Evolutionary conservation across 2,113 vertebrate genomes (phyloP), one percentile per base, ranked within the genome.

Genomic region (Paraplagusia blochii): DNA sequence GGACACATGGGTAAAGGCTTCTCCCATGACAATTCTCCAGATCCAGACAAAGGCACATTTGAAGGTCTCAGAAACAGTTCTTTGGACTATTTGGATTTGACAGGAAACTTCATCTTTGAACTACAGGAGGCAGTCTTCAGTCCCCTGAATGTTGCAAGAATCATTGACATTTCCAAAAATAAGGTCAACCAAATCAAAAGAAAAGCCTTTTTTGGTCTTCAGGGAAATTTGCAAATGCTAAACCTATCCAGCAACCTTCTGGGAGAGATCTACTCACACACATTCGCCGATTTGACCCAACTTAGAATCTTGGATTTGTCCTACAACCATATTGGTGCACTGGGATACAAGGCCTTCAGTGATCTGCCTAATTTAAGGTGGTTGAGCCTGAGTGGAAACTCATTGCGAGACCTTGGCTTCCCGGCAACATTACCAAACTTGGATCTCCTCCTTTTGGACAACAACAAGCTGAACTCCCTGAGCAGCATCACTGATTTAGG

Each of bases 171-270:
- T 7, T 85, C 85, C 48, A 4, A 22, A 35, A 98, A 95, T 76
- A 90, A 87, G 63, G 90, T 95, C 63, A 95, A 94, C 75, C 63
- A 72, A 40, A 94, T 98, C 8, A 10, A 76, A 2, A 50, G 0
- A 0, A 10, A 72, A 45, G 92, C 93, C 1, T 97, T 98, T 74
- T 18, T 64, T 19, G 93, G 93, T 19, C 85, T 95, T 35, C 58
- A 79, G 47, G 5, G 52, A 54, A 84, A 76, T 58, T 82, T 98
- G 38, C 60, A 57, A 36, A 0, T 1, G 36, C 92, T 97, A 33
- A 92, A 93, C 65, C 48, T 98, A 9, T 94, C 94, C 0, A 33
- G 1, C 34, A 98, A 97, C 67, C 84, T 95, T 43, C 58, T 96
- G 8, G 93, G 93, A 1, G 91, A 93, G 72, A 79, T 97, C 16